Percentiles rank a stretch among this genome's conserved stretches.
phyloP scores from a whole-genome alignment of 2,113 vertebrate genomes.

The Sylvia atricapilla region DNA sequence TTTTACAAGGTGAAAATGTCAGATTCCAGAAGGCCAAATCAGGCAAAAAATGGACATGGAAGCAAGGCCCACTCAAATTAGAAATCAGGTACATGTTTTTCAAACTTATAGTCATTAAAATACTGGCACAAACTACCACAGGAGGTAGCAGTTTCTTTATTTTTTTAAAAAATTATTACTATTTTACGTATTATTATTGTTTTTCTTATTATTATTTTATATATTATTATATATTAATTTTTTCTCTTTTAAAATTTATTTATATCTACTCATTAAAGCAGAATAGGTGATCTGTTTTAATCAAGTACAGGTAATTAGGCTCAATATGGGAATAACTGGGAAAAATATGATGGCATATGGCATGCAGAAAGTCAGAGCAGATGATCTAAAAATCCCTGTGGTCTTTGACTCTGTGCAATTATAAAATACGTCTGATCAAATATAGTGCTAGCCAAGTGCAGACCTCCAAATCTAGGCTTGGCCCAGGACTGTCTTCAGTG shows the following conservation, averaged over 20 bases:
- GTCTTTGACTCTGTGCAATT: neutral
- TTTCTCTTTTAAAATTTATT: neutral
- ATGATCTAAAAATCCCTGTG: slow-evolving; percentile 20
- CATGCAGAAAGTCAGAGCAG: slow-evolving; percentile 3
- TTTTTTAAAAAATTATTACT: neutral
- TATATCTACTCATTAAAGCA: neutral
- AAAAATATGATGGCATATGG: slow-evolving; percentile 32
- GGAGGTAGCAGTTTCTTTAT: neutral
- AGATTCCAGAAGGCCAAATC: neutral
- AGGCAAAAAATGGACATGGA: neutral
- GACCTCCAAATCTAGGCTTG: neutral
- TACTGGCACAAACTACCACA: neutral
- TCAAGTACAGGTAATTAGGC: slow-evolving; percentile 43
- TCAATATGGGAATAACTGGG: slow-evolving; percentile 26
- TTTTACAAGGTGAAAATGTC: neutral
- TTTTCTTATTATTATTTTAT: too few relatives aligned
- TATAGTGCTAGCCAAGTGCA: neutral
- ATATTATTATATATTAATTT: too few relatives aligned
- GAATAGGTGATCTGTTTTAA: slow-evolving; percentile 32
- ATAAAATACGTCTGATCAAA: neutral
- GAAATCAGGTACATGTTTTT: neutral
- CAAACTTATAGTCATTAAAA: neutral
- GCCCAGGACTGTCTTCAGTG: neutral
- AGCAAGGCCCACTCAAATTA: neutral
- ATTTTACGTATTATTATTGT: too few relatives aligned